These are phyloP conservation scores for Plestiodon gilberti DNA, from an alignment of 2,113 vertebrate genomes.

Conservation along the genomic window DNA sequence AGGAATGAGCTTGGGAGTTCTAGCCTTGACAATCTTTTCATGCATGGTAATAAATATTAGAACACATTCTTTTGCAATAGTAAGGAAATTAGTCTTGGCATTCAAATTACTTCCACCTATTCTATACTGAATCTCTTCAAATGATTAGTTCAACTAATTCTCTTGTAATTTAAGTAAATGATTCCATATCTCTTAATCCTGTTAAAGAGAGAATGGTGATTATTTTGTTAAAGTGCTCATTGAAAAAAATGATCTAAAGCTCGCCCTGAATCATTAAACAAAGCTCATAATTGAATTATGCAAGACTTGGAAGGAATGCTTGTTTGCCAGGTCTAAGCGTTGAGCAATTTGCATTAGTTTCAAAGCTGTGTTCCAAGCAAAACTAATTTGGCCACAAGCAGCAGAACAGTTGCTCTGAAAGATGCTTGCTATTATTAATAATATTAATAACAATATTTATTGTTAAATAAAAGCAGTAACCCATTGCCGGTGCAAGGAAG, in stretches of 20 bases:
- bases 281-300: slow-evolving; percentile 60
- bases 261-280: slow-evolving; percentile 54
- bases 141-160: slow-evolving; percentile 52
- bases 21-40: neutral
- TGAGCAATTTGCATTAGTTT: slow-evolving; percentile 28
- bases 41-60: slow-evolving; percentile 34
- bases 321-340: neutral
- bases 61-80: slow-evolving; percentile 16
- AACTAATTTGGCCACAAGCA: neutral
- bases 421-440: neutral
- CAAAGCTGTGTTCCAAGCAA: neutral
- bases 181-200: slow-evolving; percentile 62
- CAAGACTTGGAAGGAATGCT: neutral
- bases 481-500: no score
- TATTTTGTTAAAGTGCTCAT: slow-evolving; percentile 55
- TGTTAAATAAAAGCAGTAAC: no score
- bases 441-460: no score
- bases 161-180: slow-evolving; percentile 48
- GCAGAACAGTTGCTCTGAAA: neutral
- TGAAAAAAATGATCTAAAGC: slow-evolving; percentile 59
- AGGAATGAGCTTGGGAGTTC: neutral
- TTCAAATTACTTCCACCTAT: slow-evolving; percentile 47
- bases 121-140: slow-evolving; percentile 43
- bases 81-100: slow-evolving; percentile 53
- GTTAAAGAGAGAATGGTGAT: slow-evolving; percentile 61